Conservation (phyloP, 2,113 vertebrate species). For the Aldabrachelys gigantea region DNA sequence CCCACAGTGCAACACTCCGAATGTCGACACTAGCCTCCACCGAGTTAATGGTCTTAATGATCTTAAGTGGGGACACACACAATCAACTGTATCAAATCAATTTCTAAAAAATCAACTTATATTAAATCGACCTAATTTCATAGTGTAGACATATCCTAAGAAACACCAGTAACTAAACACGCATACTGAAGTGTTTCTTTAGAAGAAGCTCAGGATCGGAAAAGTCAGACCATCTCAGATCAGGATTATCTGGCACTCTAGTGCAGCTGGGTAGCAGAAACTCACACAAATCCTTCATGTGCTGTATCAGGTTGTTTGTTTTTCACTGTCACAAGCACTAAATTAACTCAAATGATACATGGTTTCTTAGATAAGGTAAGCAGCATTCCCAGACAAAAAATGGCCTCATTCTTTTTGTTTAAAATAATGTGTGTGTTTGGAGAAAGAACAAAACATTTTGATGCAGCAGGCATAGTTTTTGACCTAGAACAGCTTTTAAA, state of each 20-base stretch:
- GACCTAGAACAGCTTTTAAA: neutral
- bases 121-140: no score
- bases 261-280: neutral
- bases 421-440: neutral
- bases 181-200: neutral
- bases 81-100: no score
- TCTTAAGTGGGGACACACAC: no score
- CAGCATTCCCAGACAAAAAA: neutral
- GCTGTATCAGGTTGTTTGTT: neutral
- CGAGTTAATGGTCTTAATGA: no score
- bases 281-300: neutral
- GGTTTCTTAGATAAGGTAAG: neutral
- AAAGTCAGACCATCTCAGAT: rapidly evolving
- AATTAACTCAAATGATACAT: neutral
- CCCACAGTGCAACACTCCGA: no score
- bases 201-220: neutral
- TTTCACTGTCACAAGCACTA: neutral
- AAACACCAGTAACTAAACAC: neutral
- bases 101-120: no score
- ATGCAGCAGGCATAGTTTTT: neutral
- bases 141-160: no score
- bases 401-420: neutral
- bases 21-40: no score
- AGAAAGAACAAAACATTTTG: rapidly evolving
- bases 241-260: neutral